phyloP scores from a whole-genome alignment of 1,140 invertebrate species.

The Teleogryllus occipitalis region DNA sequence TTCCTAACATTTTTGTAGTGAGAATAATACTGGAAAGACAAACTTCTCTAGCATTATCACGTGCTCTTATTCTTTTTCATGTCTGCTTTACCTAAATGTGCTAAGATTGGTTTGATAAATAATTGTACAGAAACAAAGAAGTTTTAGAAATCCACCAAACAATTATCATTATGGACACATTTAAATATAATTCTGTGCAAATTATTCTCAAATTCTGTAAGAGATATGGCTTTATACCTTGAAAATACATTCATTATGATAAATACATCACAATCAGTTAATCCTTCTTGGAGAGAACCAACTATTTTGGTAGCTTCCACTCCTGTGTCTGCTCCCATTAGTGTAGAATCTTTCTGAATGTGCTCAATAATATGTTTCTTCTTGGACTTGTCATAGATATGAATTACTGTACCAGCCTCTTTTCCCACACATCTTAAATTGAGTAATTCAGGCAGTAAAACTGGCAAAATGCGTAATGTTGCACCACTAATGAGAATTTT shows the following conservation, averaged over 20 bases:
- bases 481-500: not conserved
- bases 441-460: not conserved
- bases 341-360: not conserved
- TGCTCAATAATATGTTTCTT: not conserved
- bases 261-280: not conserved
- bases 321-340: not conserved
- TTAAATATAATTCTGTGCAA: no score
- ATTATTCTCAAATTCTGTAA: not conserved
- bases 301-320: not conserved
- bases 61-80: no score
- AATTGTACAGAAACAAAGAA: no score
- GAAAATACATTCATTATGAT: not conserved
- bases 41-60: no score
- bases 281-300: not conserved
- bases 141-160: no score
- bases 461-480: not conserved
- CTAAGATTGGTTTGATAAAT: no score
- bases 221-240: not conserved
- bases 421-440: not conserved
- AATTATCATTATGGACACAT: no score
- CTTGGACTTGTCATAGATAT: not conserved
- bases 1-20: no score
- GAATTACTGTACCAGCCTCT: not conserved
- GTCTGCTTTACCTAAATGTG: no score
- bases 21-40: no score